Conservation (phyloP, 2,797 vertebrate genomes). For the Ctenosaura bakeri region DNA sequence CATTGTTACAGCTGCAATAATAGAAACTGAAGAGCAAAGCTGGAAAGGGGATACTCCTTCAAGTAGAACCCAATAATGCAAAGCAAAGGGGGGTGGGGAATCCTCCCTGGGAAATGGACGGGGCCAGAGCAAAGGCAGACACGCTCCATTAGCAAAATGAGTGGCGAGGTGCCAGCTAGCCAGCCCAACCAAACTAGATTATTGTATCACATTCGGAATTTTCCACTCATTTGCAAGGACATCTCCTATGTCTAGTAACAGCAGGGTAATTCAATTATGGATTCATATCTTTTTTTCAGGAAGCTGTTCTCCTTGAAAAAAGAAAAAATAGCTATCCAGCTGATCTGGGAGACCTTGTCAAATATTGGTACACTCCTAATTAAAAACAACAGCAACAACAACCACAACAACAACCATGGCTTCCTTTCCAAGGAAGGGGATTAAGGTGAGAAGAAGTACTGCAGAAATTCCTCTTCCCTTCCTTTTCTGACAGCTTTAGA, state of each 20-base stretch:
- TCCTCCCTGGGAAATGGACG: background rate
- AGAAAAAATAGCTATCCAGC: accelerated
- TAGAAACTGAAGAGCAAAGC: background rate
- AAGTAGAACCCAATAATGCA: background rate
- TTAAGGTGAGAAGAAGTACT: no score
- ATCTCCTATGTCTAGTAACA: background rate
- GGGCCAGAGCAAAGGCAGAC: background rate
- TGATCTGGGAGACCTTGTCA: background rate
- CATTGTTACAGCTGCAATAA: no score
- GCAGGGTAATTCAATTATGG: background rate
- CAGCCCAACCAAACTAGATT: slow-evolving; percentile 19
- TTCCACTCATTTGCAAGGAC: background rate
- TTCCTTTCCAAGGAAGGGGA: background rate
- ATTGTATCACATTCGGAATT: slow-evolving; percentile 17
- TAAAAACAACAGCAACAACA: no score
- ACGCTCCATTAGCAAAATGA: background rate
- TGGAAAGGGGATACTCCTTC: no score
- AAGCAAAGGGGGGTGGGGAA: background rate
- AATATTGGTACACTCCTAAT: slow-evolving; percentile 14
- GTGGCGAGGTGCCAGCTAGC: slow-evolving; percentile 21
- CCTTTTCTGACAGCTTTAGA: no score
- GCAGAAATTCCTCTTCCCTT: no score
- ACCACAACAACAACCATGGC: background rate
- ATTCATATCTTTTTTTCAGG: background rate
- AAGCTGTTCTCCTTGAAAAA: background rate